Percentiles rank a stretch among this genome's conserved stretches.
These are phyloP conservation scores for Chauna torquata DNA, from an alignment of 2,113 vertebrate genomes.

Conservation along the genomic window DNA sequence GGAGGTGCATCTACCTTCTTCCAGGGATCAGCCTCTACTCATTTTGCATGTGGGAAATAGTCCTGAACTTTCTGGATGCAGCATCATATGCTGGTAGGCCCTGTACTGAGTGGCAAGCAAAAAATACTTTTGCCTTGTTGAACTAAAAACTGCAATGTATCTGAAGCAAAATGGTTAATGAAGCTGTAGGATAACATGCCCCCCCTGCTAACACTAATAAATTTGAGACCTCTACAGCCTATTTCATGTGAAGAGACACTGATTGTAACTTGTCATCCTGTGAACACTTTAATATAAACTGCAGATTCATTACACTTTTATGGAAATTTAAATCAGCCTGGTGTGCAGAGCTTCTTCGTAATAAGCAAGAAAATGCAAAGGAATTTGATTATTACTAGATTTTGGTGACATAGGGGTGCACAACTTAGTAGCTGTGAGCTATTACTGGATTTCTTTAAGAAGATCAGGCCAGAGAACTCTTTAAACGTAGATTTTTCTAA, in stretches of 20 bases:
- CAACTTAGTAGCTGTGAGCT: not conserved
- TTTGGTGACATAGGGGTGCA: not conserved
- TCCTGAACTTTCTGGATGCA: not conserved
- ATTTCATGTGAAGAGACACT: not conserved
- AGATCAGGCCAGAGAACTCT: not conserved
- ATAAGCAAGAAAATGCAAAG: slow-evolving; percentile 30
- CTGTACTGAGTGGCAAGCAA: not conserved
- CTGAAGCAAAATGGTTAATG: not conserved
- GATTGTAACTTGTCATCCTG: not conserved
- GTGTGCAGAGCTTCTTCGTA: not conserved
- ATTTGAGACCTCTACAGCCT: not conserved
- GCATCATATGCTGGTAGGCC: not conserved
- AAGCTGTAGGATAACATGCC: not conserved
- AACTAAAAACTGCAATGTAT: slow-evolving; percentile 1
- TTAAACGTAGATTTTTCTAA: not conserved
- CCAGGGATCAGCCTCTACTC: not conserved
- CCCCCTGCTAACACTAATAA: not conserved
- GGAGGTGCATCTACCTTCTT: not conserved
- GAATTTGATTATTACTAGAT: slow-evolving; percentile 2
- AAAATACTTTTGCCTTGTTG: not conserved
- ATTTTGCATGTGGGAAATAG: not conserved
- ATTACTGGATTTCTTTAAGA: not conserved
- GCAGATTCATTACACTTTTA: not conserved
- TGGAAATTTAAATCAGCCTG: slow-evolving; percentile 8
- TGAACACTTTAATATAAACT: not conserved